A percentile compares a stretch with the other conserved stretches of the same genome.
Evolutionary conservation across 2,113 vertebrate genomes (phyloP).

Genomic region (Indri indri): DNA sequence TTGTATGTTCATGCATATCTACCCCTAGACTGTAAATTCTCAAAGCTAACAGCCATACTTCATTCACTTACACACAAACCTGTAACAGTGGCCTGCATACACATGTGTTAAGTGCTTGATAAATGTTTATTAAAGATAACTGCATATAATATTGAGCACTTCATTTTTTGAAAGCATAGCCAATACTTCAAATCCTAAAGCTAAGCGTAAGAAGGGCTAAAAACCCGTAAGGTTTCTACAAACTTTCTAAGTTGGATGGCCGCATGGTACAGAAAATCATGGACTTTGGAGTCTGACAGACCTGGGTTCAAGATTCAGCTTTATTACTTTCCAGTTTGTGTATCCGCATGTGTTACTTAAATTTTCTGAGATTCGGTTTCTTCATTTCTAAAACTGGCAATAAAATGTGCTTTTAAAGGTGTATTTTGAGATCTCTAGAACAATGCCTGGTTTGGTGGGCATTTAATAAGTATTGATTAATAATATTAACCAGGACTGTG

Average conservation of each 20-base stretch:
- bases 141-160: not conserved
- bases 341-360: not conserved
- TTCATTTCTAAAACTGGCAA: not conserved
- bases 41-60: not conserved
- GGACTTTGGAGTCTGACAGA: not conserved
- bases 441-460: not conserved
- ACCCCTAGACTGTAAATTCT: not conserved
- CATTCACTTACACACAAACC: not conserved
- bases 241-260: not conserved
- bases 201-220: not conserved
- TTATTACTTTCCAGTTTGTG: not conserved
- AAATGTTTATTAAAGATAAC: not conserved
- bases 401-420: not conserved
- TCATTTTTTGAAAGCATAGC: not conserved
- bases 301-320: not conserved
- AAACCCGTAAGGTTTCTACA: not conserved
- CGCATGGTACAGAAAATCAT: not conserved
- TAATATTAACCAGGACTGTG: not conserved
- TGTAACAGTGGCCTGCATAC: not conserved
- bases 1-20: not conserved
- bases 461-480: not conserved
- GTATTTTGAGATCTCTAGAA: not conserved
- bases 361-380: not conserved
- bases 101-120: not conserved
- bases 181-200: not conserved